Evolutionary conservation across 2,113 vertebrate genomes (phyloP).

Genomic region (Glareola pratincola): DNA sequence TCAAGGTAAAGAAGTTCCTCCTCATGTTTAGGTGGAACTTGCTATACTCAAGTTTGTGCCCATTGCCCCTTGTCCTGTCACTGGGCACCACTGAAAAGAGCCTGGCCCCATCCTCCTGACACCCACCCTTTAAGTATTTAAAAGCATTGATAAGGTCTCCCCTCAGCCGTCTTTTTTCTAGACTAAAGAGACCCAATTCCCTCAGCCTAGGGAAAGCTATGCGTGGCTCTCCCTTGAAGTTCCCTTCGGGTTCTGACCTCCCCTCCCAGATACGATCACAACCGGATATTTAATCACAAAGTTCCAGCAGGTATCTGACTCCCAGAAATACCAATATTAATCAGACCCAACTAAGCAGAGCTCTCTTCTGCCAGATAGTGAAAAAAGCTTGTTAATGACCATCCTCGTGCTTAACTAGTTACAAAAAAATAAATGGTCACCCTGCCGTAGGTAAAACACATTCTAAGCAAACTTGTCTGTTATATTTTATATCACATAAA

Average conservation of each 20-base stretch:
- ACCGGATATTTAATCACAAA: neutral
- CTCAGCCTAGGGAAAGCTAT: too few relatives aligned
- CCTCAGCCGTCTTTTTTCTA: too few relatives aligned
- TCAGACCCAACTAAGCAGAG: neutral
- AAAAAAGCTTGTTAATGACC: neutral
- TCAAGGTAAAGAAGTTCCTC: too few relatives aligned
- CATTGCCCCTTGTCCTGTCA: too few relatives aligned
- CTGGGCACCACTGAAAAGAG: too few relatives aligned
- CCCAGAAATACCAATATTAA: neutral
- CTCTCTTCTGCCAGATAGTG: neutral
- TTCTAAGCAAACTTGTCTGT: neutral
- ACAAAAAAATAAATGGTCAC: neutral
- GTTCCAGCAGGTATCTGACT: neutral
- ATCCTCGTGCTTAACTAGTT: neutral
- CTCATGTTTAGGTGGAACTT: too few relatives aligned
- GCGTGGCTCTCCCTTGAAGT: neutral
- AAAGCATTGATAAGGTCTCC: too few relatives aligned
- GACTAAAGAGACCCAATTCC: too few relatives aligned
- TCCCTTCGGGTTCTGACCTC: neutral
- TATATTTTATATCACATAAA: neutral
- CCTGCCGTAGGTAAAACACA: neutral
- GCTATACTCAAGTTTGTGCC: too few relatives aligned
- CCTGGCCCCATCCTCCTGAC: too few relatives aligned
- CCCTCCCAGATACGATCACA: fast-evolving
- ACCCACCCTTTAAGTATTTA: too few relatives aligned